Base-by-base conservation (phyloP, 1,140 invertebrate genomes). In the Zaprionus vittiger region DNA sequence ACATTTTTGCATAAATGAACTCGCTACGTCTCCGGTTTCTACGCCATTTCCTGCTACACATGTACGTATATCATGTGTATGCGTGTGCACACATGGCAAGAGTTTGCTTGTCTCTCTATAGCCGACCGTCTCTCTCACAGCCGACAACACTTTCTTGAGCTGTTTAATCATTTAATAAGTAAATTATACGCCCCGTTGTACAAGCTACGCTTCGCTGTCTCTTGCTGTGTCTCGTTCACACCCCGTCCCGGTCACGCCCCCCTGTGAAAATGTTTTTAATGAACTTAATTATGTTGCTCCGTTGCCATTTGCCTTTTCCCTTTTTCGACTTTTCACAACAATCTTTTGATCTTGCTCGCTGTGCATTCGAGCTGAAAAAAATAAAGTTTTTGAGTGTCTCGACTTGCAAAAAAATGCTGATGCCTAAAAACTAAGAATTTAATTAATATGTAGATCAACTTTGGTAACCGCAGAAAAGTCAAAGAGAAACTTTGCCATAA, bases 151-250 rank as follows among this genome's bases (percentile, higher is more conserved):
- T 83, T 82, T 83, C 52, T 65, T 70, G 47, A 70, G 79, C 77
- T 80, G 79, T 72, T 90, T 85, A 90, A 90, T 91, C 74, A 85
- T 70, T 73, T 65, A 80, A 85, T 91, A 90, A 90, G 85, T 82
- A 85, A 90, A 90, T 90, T 91, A 90, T 73, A 81, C 70, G 68
- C 59, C 64, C 62, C 59, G 66, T 72, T 74, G 66, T 72, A 37
- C 55, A 14, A 34, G 37, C 20, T 9, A 49, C 17, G 47, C 47
- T 11, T 24, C 20, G 47, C 22, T 52, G 11, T 22, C 44, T 52
- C 55, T 47, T 9, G 9, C 31, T 34, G 31, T 11, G 7, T n/a
- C 15, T 41, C 38, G 38, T 41, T 41, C 15, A 41, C 38, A 14
- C 37, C 37, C 37, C 4, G 37, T 38, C 4, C 37, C 1, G 38